Percentiles rank a stretch among this genome's conserved stretches.
Evolutionary conservation across 2,113 vertebrate species (phyloP).

Genomic region (Setophaga petechia): DNA sequence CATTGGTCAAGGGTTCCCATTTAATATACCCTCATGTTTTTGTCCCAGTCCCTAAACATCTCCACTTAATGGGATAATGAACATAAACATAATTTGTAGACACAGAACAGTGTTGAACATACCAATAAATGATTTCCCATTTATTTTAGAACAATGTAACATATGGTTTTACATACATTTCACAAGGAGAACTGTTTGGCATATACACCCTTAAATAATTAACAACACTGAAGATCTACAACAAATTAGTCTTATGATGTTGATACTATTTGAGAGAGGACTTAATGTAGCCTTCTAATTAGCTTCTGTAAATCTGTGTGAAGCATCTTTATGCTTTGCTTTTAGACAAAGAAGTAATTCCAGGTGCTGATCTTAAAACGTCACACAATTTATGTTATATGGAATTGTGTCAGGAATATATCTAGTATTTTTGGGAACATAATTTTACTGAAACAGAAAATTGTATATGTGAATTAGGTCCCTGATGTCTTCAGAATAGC

Average conservation of each 20-base stretch:
- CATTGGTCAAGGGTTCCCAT: neutral
- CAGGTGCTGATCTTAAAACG: neutral
- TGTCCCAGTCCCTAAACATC: neutral
- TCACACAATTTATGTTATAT: neutral
- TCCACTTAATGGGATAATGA: neutral
- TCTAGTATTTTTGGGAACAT: neutral
- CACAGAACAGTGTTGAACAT: neutral
- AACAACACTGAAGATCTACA: neutral
- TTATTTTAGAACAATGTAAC: neutral
- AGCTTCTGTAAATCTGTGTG: neutral
- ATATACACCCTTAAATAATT: neutral
- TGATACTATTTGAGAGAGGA: neutral
- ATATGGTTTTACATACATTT: neutral
- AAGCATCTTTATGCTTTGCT: neutral
- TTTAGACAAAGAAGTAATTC: neutral
- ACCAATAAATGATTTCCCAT: neutral
- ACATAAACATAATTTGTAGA: neutral
- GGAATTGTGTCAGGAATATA: neutral
- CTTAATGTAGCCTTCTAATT: neutral
- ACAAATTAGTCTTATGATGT: neutral
- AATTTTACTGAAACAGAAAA: conserved; percentile 29
- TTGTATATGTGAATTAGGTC: neutral
- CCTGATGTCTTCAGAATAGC: neutral
- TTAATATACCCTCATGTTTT: neutral
- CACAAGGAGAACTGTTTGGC: neutral